Base-by-base conservation (phyloP, 2,113 vertebrate genomes). In the Platichthys flesus region DNA sequence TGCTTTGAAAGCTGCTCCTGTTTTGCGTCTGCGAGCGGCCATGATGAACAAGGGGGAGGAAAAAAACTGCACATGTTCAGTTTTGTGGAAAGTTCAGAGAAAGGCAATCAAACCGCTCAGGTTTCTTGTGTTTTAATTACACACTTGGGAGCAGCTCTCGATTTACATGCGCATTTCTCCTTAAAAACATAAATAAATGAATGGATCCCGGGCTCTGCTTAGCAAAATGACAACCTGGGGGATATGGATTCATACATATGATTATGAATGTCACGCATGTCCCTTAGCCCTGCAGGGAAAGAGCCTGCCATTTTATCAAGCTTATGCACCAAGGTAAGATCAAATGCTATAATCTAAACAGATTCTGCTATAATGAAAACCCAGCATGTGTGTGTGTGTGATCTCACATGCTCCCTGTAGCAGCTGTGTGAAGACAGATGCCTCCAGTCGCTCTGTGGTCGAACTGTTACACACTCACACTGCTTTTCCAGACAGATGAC, bases 261-360 rank as follows among this genome's bases (percentile, higher is more conserved):
- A 75, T 20, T 76, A 77, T 81, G 66, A 75, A 88, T 83, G 68
- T 60, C 78, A 57, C 68, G 51, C 74, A 60, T 54, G 24, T 87
- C 71, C 67, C 24, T 73, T 67, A 74, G 69, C 16, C 2, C 14
- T 49, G 18, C 16, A 51, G 47, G 47, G 47, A 51, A 3, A 51
- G 16, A 5, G 7, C 15, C 47, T 51, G 77, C 52, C 37, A 3
- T 57, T 85, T 85, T 60, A 77, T 63, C 21, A 31, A 6, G 6
- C 31, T 31, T 31, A 31, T 31, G 5, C 31, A 42, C 61, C 66
- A 45, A 67, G n/a, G 64, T 47, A 24, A 57, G 35, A 83, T 49
- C 55, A 71, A 86, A 76, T 68, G 55, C 23, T 58, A 12, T n/a
- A 16, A 72, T 74, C 54, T 52, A 52, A 9, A 58, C 26, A 4